A percentile compares a stretch with the other conserved stretches of the same genome.
These are phyloP conservation scores for Sarcophaga peregrina DNA, from an alignment of 1,140 invertebrate genomes.

Conservation along the genomic window DNA sequence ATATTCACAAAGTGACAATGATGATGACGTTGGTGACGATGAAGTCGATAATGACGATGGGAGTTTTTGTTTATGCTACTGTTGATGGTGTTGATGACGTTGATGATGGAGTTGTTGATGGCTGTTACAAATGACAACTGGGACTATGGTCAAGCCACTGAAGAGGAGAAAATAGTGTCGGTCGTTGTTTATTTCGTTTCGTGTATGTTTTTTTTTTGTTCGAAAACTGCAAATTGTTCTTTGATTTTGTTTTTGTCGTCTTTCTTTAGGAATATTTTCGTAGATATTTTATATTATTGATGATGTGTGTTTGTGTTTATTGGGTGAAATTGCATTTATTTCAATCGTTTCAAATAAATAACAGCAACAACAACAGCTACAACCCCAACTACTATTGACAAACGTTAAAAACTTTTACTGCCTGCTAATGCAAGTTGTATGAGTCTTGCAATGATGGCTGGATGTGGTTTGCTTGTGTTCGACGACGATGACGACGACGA, in stretches of 20 bases:
- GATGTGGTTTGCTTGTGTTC: neutral
- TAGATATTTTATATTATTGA: neutral
- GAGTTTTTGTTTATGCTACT: too few species aligned
- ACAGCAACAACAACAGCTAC: neutral
- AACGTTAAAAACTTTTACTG: neutral
- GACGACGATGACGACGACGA: neutral
- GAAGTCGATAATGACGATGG: too few species aligned
- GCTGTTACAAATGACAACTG: constrained; percentile 8
- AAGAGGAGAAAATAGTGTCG: neutral
- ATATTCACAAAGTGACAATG: neutral
- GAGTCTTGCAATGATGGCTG: too few species aligned
- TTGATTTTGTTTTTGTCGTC: too few species aligned
- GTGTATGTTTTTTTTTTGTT: too few species aligned
- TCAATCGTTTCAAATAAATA: constrained; percentile 5
- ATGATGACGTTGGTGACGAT: neutral
- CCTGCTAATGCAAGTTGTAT: too few species aligned
- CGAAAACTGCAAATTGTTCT: too few species aligned
- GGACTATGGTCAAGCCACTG: neutral
- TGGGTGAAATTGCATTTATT: constrained; percentile 24
- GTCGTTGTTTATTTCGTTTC: too few species aligned
- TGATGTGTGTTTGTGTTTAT: constrained; percentile 6
- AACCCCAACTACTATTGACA: neutral
- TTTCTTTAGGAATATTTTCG: neutral
- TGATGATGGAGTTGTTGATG: neutral
- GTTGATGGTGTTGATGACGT: neutral